Evolutionary conservation across 2,113 vertebrate species (phyloP), one percentile per base, ranked within the genome.

Genomic region (Colistium nudipinnis): DNA sequence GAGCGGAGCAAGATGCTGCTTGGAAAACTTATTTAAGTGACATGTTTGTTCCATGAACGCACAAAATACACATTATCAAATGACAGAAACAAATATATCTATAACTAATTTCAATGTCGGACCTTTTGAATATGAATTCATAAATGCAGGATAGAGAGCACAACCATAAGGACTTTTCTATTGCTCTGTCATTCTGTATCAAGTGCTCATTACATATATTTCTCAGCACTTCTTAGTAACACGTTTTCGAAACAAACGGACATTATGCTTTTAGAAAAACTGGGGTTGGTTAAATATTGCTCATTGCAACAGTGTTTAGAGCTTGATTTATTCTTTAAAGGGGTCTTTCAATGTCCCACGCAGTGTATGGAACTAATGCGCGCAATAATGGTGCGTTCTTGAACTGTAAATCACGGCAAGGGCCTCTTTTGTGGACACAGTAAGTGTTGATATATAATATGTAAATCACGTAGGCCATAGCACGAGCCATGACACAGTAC

Each of bases 131-230:
- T 83, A 84, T 66, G 59, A 48, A 78, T 82, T 67, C 76, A 76
- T 77, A 84, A 86, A 85, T 84, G 85, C 25, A 85, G 65, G 83
- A 85, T 27, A 82, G 68, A 85, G n/a, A 83, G 45, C 55, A 61
- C 55, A 81, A 74, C 33, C 48, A 61, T 33, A 48, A 65, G 44
- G 67, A 76, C 47, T 61, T 49, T 28, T 70, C 24, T 64, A 81
- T 72, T 70, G 38, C 35, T 76, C 31, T 64, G 82, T 69, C 53
- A 9, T 33, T 66, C 38, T 77, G 65, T 82, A 65, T 63, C 65
- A 5, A 28, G 2, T 16, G 57, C 65, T 77, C 84, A 84, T 74
- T 85, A 86, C 87, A 80, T 71, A 65, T n/a, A 75, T 79, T 87
- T 78, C 56, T 82, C 74, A 76, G 64, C 60, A 28, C 51, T 64